Evolutionary conservation across 2,888 invertebrate species (phyloP).

Genomic region (Rhogogaster chlorosoma): DNA sequence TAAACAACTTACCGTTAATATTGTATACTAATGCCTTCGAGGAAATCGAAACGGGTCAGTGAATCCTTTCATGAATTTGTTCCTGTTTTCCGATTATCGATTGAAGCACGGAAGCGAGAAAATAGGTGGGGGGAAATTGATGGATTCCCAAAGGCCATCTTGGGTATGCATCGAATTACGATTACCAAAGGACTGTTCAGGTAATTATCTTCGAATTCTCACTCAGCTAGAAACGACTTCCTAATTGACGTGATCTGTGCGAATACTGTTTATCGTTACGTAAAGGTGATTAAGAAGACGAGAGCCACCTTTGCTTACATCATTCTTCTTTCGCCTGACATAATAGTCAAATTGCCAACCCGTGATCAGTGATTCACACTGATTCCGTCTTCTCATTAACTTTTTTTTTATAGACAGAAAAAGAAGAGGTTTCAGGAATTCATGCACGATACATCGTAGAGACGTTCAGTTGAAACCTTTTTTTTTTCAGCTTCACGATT

Average conservation of each 20-base stretch:
- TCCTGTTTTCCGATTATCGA: not conserved
- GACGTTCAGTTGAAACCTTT: not conserved
- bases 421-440: not conserved
- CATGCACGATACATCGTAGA: not conserved
- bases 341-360: not conserved
- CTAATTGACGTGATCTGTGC: not conserved
- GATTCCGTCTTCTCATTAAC: not conserved
- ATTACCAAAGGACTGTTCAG: not conserved
- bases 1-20: constrained; percentile 21
- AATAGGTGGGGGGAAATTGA: not conserved
- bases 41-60: not conserved
- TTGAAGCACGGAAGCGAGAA: not conserved
- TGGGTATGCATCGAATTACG: not conserved
- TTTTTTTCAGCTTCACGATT: not conserved
- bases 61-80: not conserved
- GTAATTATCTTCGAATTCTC: not conserved
- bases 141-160: not conserved
- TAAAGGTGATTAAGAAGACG: not conserved
- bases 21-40: not conserved
- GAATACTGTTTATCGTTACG: not conserved
- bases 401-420: not conserved
- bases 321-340: not conserved
- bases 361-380: not conserved
- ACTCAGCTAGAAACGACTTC: not conserved
- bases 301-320: not conserved